Conservation (phyloP, 1,140 invertebrate genomes). For the Drosophila prosaltans region DNA sequence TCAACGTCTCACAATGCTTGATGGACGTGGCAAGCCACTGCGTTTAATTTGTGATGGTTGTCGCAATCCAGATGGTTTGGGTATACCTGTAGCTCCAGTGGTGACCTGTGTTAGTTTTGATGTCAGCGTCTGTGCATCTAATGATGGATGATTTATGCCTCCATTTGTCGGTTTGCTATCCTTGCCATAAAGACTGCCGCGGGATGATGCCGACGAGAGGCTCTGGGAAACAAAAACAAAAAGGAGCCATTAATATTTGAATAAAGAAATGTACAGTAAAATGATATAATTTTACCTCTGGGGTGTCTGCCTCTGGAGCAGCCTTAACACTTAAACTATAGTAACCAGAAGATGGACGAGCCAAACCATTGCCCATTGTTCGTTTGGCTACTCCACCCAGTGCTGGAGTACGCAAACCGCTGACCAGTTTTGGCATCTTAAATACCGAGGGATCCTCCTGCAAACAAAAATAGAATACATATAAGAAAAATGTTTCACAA, state of each 20-base stretch:
- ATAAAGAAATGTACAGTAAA: not conserved
- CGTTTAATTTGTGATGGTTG: constrained; percentile 74
- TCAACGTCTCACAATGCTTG: constrained; percentile 64
- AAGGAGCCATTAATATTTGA: not conserved
- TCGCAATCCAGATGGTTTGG: constrained; percentile 75
- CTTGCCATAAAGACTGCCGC: constrained; percentile 71
- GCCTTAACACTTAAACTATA: constrained; percentile 69
- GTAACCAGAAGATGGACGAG: constrained; percentile 77
- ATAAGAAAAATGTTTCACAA: not conserved
- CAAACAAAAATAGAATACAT: not conserved
- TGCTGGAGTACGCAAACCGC: constrained; percentile 60
- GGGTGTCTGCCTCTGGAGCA: constrained; percentile 55
- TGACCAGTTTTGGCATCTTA: constrained; percentile 70
- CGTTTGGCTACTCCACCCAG: constrained; percentile 38
- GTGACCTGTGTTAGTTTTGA: constrained; percentile 69
- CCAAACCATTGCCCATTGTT: constrained; percentile 58
- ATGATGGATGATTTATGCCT: constrained; percentile 24
- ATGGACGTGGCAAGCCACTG: constrained; percentile 76
- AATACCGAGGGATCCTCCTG: constrained; percentile 62
- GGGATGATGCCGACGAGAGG: constrained; percentile 76
- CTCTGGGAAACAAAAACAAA: constrained; percentile 43
- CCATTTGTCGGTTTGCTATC: constrained; percentile 41
- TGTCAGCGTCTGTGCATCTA: constrained; percentile 52
- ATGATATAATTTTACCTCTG: constrained; percentile 36
- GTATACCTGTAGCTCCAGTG: constrained; percentile 69